phyloP scores from a whole-genome alignment of 1,140 invertebrate genomes.

The Ladona fulva region DNA sequence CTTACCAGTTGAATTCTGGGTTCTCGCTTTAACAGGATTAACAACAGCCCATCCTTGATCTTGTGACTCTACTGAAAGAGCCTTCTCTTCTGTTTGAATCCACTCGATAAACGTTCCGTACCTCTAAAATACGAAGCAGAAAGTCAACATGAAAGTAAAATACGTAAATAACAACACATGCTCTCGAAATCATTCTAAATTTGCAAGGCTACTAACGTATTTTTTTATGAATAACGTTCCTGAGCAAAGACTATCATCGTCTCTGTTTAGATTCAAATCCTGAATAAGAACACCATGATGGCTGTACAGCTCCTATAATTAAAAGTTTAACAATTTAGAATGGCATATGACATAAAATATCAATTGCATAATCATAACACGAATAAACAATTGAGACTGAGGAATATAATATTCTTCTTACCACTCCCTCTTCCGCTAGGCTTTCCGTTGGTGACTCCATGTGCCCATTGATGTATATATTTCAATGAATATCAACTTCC shows the following conservation, averaged over 20 bases:
- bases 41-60: background rate
- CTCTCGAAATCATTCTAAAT: too few relatives aligned
- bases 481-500: too few relatives aligned
- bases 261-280: background rate
- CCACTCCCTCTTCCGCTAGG: too few relatives aligned
- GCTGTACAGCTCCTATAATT: background rate
- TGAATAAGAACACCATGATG: background rate
- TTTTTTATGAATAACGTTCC: background rate
- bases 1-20: background rate
- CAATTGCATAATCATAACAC: too few relatives aligned
- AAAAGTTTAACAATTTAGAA: background rate
- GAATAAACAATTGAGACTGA: too few relatives aligned
- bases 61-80: background rate
- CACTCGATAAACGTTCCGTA: background rate
- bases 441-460: too few relatives aligned
- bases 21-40: background rate
- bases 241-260: background rate
- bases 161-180: background rate
- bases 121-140: background rate
- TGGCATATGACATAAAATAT: too few relatives aligned
- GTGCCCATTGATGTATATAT: too few relatives aligned
- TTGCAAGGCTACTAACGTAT: background rate
- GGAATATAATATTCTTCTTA: too few relatives aligned
- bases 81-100: background rate
- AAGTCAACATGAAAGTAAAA: background rate